Evolutionary conservation across 2,113 vertebrate genomes (phyloP).

Genomic region (Eolophus roseicapilla): DNA sequence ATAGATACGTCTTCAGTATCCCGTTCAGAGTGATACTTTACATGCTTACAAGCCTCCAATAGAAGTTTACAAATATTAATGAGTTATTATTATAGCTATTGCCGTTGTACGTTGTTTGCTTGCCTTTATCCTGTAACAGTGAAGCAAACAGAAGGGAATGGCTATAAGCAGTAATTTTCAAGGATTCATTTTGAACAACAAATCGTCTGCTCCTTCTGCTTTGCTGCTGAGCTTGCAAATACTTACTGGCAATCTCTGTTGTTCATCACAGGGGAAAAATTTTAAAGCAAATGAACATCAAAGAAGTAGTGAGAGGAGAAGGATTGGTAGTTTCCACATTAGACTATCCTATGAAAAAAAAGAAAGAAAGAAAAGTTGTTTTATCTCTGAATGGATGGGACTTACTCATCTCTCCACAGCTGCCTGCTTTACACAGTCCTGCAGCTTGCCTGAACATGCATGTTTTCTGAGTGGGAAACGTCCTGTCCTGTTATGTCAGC

Average conservation of each 20-base stretch:
- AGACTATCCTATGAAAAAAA: not conserved
- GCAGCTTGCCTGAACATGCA: slow-evolving; percentile 65
- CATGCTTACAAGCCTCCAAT: not conserved
- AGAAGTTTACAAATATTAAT: not conserved
- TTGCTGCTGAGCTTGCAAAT: slow-evolving; percentile 49
- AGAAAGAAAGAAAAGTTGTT: not conserved
- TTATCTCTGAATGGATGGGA: slow-evolving; percentile 35
- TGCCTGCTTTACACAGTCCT: slow-evolving; percentile 31
- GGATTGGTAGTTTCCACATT: slow-evolving; percentile 28
- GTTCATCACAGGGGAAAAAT: slow-evolving; percentile 25
- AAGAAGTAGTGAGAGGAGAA: slow-evolving; percentile 21
- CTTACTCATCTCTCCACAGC: slow-evolving; percentile 35
- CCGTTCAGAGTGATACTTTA: not conserved
- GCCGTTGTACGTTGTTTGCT: not conserved
- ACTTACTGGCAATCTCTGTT: slow-evolving; percentile 38
- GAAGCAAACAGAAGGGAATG: not conserved
- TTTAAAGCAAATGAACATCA: slow-evolving; percentile 55
- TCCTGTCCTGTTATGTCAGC: slow-evolving; percentile 21
- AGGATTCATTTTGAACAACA: not conserved
- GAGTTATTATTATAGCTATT: not conserved
- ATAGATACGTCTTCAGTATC: not conserved
- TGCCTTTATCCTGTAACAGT: not conserved
- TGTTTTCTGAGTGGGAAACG: slow-evolving; percentile 27
- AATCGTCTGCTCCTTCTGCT: not conserved
- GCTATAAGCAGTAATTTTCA: not conserved